Evolutionary conservation across 2,113 vertebrate genomes (phyloP).

Genomic region (Neoarius graeffei): DNA sequence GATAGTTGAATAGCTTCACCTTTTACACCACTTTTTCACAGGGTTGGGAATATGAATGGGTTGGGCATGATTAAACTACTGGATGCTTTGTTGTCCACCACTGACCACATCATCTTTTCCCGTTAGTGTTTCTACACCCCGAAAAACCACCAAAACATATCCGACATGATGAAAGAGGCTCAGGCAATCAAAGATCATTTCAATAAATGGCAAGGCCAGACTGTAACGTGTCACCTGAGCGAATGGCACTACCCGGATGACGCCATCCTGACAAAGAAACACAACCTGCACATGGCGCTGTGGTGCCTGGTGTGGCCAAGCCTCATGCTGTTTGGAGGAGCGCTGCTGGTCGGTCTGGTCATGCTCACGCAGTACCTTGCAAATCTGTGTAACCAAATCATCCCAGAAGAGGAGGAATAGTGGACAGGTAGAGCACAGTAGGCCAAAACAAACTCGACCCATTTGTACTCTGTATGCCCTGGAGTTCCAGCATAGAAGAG

Average conservation of each 20-base stretch:
- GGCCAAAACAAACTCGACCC: slow-evolving; percentile 57
- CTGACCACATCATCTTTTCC: not conserved
- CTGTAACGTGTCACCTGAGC: slow-evolving; percentile 66
- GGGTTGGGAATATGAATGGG: not conserved
- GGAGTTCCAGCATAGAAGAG: slow-evolving; percentile 41
- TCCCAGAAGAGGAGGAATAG: slow-evolving; percentile 30
- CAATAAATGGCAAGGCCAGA: slow-evolving; percentile 55
- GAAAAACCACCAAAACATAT: slow-evolving; percentile 70
- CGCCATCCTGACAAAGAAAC: slow-evolving; percentile 69
- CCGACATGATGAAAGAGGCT: slow-evolving; percentile 64
- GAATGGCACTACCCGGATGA: slow-evolving; percentile 55
- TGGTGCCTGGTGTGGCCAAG: slow-evolving; percentile 77
- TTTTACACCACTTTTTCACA: not conserved
- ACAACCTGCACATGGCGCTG: slow-evolving; percentile 61
- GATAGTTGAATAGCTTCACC: no score
- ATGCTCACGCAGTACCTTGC: slow-evolving; percentile 77
- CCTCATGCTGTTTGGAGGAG: slow-evolving; percentile 75
- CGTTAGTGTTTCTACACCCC: slow-evolving; percentile 82
- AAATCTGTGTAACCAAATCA: slow-evolving; percentile 63
- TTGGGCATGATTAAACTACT: not conserved
- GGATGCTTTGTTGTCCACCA: not conserved
- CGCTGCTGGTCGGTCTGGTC: slow-evolving; percentile 77
- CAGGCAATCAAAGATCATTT: slow-evolving; percentile 68
- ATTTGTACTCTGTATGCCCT: slow-evolving; percentile 50
- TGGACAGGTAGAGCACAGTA: slow-evolving; percentile 30